Evolutionary conservation across 2,113 vertebrate species (phyloP).

Genomic region (Eidolon helvum): DNA sequence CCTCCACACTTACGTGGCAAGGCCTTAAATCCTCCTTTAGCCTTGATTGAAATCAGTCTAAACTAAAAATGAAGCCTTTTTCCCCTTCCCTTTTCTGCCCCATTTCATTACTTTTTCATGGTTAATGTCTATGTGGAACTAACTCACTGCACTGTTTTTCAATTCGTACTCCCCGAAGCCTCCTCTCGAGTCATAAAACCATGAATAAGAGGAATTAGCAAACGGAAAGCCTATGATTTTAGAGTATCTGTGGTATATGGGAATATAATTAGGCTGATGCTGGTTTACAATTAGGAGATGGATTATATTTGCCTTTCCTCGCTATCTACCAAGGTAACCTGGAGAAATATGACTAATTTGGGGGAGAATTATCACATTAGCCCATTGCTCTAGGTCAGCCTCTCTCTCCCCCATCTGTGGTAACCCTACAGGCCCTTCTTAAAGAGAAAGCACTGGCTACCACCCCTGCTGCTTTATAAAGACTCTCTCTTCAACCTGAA

Average conservation of each 20-base stretch:
- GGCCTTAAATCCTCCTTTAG: background rate
- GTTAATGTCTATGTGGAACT: slow-evolving; percentile 64
- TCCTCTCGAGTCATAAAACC: slow-evolving; percentile 73
- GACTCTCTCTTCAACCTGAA: slow-evolving; percentile 33
- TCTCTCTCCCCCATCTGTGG: slow-evolving; percentile 38
- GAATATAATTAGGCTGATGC: slow-evolving; percentile 73
- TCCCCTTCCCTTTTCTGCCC: background rate
- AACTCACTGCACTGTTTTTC: slow-evolving; percentile 63
- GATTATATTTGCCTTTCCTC: slow-evolving; percentile 58
- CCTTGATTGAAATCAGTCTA: background rate
- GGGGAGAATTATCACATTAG: slow-evolving; percentile 46
- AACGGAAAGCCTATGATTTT: slow-evolving; percentile 76
- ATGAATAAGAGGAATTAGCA: slow-evolving; percentile 77
- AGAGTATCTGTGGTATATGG: slow-evolving; percentile 72
- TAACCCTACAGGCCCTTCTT: slow-evolving; percentile 26
- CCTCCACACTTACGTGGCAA: background rate
- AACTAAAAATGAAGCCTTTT: background rate
- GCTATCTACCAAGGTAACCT: slow-evolving; percentile 49
- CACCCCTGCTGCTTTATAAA: slow-evolving; percentile 56
- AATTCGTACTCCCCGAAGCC: slow-evolving; percentile 65
- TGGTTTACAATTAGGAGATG: slow-evolving; percentile 72
- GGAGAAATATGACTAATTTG: slow-evolving; percentile 64
- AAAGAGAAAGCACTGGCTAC: background rate
- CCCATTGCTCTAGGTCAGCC: slow-evolving; percentile 37
- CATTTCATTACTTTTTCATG: slow-evolving; percentile 56